Evolutionary conservation across 2,888 invertebrate genomes (phyloP), one percentile per base, ranked within the genome.

Genomic region (Callosobruchus maculatus): DNA sequence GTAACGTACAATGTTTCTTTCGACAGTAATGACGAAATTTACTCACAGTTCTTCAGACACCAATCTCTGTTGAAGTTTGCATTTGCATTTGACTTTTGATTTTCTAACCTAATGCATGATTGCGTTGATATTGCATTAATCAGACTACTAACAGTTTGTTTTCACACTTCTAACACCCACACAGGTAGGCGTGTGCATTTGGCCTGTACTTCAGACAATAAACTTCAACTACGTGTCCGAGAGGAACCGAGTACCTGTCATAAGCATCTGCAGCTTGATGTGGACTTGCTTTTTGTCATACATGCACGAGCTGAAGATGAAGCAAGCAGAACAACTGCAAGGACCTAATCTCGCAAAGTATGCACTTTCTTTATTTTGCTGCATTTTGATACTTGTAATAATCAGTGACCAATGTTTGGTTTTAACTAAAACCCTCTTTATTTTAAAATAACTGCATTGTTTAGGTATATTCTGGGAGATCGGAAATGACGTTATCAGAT

Each of bases 231-330:
- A 90, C 78, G 87, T 92, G 73, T 88, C 89, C 75, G 90, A 90
- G 78, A 88, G 88, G 76, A 92, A 92, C 84, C 88, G 92, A 81
- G 92, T 92, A 67, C 88, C 91, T 9, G 90, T 91, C 80, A 90
- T 91, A 69, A 91, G 91, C 74, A 87, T 89, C 70, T 91, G 92
- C 82, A 92, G 92, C 84, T 88, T 92, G 81, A 86, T 91, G 74
- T 92, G 92, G 92, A 91, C 91, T 68, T 89, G 91, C 75, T 92
- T 92, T 84, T 86, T 92, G 74, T 90, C 92, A 3, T 92, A 92
- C 82, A 90, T 92, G 88, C 92, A 92, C 82, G 87, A 89, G 74
- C 77, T 89, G 69, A 70, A 76, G 71, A 73, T 77, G n/a, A 73
- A 73, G 67, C 49, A 49, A 49, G 13, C 18, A 18, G 5, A 49